Evolutionary conservation across 2,113 vertebrate species (phyloP), one percentile per base, ranked within the genome.

Genomic region (Numenius arquata): DNA sequence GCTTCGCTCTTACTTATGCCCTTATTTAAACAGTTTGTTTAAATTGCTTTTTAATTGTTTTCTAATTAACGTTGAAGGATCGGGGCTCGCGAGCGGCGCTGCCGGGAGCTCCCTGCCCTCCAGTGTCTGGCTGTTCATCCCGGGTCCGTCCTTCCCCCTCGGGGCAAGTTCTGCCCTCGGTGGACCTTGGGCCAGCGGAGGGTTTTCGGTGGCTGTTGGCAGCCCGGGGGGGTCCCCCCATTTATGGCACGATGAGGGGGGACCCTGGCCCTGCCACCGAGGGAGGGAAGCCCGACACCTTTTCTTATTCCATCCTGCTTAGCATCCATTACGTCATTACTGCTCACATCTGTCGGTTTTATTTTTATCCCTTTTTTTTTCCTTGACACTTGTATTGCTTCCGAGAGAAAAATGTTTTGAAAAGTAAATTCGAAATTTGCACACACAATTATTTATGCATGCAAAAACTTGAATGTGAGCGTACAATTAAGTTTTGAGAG

Each of bases 401-500:
- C 85, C 62, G 13, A 58, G 88, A 93, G 78, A 95, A 93, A 95
- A 93, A 77, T 74, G 96, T 96, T 95, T 91, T 95, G 96, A 95
- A 95, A 96, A 95, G 90, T 67, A 52, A 89, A n/a, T 71, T 10
- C 61, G 34, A 75, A 78, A 96, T 96, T 96, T 93, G 78, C 93
- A 15, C 94, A 96, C 78, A 92, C 52, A 12, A 96, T 96, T 96
- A 96, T 90, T 96, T 96, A 86, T 95, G 96, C 96, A 90, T 96
- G 32, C 93, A 75, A 82, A 88, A 5, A 36, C 94, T 55, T 96
- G 85, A 96, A 96, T 93, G 74, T 85, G 74, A 94, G 85, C 0
- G 50, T 8, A 80, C 85, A 88, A 85, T 91, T 29, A 41, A 70
- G 71, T 50, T 41, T 27, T 32, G 96, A 48, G 82, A 67, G 32